phyloP scores from a whole-genome alignment of 2,113 vertebrate genomes.

The Tupaia tana region DNA sequence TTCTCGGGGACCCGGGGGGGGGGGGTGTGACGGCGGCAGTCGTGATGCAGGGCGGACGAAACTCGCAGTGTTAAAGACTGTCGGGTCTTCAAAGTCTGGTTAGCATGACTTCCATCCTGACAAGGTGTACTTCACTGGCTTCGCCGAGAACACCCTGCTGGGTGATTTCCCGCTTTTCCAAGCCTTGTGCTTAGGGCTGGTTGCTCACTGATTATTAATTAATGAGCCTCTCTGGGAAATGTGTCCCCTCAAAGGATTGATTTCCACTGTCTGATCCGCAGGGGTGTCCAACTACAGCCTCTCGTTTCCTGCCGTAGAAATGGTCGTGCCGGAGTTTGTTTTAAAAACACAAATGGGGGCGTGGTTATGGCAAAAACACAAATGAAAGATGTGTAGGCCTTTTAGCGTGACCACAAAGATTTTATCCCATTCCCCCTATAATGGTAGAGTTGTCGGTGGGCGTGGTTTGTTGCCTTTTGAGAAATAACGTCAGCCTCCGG shows the following conservation, averaged over 20 bases:
- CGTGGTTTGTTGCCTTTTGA: not conserved
- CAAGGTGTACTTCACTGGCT: not conserved
- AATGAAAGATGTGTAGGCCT: conserved; percentile 53
- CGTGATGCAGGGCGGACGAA: not conserved
- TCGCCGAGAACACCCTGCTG: rapidly evolving
- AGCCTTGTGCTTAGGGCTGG: not conserved
- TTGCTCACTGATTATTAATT: conserved; percentile 76
- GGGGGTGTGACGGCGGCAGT: not conserved
- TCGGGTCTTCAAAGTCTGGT: rapidly evolving
- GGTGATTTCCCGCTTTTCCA: not conserved
- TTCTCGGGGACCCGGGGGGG: not conserved
- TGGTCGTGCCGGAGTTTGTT: conserved; percentile 73
- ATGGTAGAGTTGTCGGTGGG: not conserved
- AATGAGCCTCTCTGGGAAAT: conserved; percentile 76
- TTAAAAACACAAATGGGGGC: conserved; percentile 34
- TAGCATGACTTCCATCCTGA: not conserved
- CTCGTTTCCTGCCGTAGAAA: conserved; percentile 78
- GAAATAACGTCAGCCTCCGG: not conserved
- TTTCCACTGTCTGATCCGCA: conserved; percentile 77
- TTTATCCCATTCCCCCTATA: not conserved
- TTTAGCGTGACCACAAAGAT: conserved; percentile 68
- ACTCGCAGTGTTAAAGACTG: not conserved
- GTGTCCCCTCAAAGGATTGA: conserved; percentile 71
- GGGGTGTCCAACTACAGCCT: conserved; percentile 77
- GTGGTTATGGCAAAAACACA: too few species aligned